A percentile compares a stretch with the other conserved stretches of the same genome.
Conservation (phyloP, 2,797 vertebrate genomes). For the Aeoliscus strigatus region DNA sequence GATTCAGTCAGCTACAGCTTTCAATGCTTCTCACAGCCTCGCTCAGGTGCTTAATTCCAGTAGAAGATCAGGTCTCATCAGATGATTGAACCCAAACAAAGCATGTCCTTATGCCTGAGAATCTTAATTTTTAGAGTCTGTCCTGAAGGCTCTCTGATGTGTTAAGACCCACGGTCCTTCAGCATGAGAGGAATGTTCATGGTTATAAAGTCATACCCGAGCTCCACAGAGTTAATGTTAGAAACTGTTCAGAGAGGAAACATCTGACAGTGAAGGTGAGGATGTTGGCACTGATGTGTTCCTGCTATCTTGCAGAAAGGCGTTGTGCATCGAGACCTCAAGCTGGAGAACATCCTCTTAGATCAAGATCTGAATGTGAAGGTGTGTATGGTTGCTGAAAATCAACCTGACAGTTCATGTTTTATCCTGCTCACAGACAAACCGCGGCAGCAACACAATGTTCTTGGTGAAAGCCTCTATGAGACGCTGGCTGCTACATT, state of each 20-base stretch:
- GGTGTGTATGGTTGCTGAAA: conserved; percentile 63
- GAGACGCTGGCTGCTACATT: no score
- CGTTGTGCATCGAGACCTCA: conserved; percentile 80
- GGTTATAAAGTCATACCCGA: background rate
- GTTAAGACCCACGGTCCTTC: conserved; percentile 3
- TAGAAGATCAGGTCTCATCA: conserved; percentile 31
- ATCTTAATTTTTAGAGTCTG: conserved; percentile 16
- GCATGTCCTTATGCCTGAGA: conserved; percentile 19
- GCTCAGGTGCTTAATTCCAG: conserved; percentile 22
- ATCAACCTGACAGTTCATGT: no score
- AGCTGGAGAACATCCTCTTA: conserved; percentile 81
- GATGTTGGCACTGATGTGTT: conserved; percentile 18
- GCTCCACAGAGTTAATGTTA: conserved; percentile 9
- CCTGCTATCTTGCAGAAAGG: conserved; percentile 64
- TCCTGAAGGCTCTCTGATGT: conserved; percentile 6
- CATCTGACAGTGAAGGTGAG: background rate
- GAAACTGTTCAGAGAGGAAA: conserved; percentile 7
- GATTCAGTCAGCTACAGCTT: no score
- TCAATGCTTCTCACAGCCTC: no score
- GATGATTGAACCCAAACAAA: conserved; percentile 34
- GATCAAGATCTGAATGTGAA: conserved; percentile 79
- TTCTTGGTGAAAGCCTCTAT: no score
- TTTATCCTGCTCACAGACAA: no score
- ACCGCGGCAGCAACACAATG: no score
- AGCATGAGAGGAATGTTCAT: conserved; percentile 27